Percentiles rank a stretch among this genome's conserved stretches.
Evolutionary conservation across 2,797 vertebrate species (phyloP).

Genomic region (Lepilemur ruficaudatus): DNA sequence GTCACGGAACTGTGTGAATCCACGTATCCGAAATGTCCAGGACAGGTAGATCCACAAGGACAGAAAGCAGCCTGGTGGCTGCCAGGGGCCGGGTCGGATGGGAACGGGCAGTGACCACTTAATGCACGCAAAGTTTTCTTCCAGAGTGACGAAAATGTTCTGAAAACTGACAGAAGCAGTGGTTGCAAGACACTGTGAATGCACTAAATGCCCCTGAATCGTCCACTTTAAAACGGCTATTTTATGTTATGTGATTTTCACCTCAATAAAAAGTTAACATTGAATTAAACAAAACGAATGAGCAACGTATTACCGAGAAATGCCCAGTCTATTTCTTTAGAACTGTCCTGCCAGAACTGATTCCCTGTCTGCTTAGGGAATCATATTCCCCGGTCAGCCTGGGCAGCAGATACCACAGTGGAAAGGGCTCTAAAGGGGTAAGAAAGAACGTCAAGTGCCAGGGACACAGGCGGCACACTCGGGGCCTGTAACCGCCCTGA

Average conservation of each 20-base stretch:
- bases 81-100: accelerated
- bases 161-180: not conserved
- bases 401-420: accelerated
- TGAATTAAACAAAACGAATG: not conserved
- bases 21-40: too few species aligned
- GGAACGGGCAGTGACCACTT: too few species aligned
- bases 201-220: too few species aligned
- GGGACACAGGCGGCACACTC: accelerated
- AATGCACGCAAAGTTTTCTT: not conserved
- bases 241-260: not conserved
- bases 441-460: accelerated
- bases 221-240: not conserved
- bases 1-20: too few species aligned
- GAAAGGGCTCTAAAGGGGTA: accelerated
- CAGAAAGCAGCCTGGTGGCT: not conserved
- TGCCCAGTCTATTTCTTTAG: accelerated
- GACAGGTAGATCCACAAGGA: accelerated
- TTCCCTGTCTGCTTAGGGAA: not conserved
- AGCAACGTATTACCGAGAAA: not conserved
- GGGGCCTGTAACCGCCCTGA: accelerated
- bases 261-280: not conserved
- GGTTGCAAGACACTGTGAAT: accelerated
- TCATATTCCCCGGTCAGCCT: not conserved
- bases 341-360: not conserved
- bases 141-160: too few species aligned